phyloP scores from a whole-genome alignment of 2,888 invertebrate genomes.

The Notodonta ziczac region DNA sequence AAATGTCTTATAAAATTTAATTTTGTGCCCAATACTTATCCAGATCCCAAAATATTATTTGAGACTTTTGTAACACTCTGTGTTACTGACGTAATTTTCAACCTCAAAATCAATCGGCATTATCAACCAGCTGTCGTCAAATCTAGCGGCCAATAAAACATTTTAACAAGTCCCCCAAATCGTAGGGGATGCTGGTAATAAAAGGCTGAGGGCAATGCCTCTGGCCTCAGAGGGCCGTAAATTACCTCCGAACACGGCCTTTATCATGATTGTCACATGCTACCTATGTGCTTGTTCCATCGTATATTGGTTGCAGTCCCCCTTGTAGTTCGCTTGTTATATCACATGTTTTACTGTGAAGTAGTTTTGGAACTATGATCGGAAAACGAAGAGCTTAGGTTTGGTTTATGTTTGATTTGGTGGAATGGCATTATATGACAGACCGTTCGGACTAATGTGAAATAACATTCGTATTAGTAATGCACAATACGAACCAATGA shows the following conservation, averaged over 20 bases:
- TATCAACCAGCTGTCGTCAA: conserved; percentile 19
- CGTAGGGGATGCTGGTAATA: conserved; percentile 41
- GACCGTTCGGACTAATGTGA: too few relatives aligned
- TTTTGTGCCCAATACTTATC: too few relatives aligned
- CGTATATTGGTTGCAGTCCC: conserved; percentile 21
- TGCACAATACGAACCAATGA: too few relatives aligned
- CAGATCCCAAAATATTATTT: too few relatives aligned
- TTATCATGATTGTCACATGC: conserved; percentile 51
- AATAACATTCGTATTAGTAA: too few relatives aligned
- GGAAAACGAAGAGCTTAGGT: not conserved
- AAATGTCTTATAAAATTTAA: too few relatives aligned
- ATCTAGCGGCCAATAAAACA: conserved; percentile 47
- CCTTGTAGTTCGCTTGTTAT: conserved; percentile 2
- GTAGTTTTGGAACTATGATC: not conserved
- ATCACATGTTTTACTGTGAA: not conserved
- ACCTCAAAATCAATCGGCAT: conserved; percentile 1
- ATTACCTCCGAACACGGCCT: conserved; percentile 50
- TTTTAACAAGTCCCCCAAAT: conserved; percentile 50
- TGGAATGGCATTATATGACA: too few relatives aligned
- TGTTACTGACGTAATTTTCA: not conserved
- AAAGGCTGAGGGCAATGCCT: conserved; percentile 42
- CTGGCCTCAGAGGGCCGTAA: conserved; percentile 47
- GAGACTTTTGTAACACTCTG: too few relatives aligned
- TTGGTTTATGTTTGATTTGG: not conserved
- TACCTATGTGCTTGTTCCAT: conserved; percentile 10